These are phyloP conservation scores for Drosophila yakuba DNA, from an alignment of 1,140 invertebrate species.

Conservation along the genomic window DNA sequence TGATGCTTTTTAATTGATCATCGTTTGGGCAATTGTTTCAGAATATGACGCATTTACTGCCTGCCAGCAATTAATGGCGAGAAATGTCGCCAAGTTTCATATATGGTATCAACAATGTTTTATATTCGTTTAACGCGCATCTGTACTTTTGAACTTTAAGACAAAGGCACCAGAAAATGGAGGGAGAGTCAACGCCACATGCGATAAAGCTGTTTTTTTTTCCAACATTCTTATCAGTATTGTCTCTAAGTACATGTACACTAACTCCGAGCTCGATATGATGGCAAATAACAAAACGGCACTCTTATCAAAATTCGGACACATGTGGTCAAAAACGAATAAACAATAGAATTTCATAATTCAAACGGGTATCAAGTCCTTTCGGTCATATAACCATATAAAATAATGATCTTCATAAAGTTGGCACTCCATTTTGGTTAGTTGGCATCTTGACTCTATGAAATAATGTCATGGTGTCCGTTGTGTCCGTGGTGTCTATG, in stretches of 20 bases:
- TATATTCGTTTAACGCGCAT: conserved; percentile 7
- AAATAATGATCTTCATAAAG: no score
- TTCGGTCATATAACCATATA: no score
- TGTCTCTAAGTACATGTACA: not conserved
- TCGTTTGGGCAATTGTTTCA: conserved; percentile 26
- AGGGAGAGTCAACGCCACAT: conserved; percentile 23
- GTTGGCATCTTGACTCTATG: no score
- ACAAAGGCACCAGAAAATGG: conserved; percentile 44
- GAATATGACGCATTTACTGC: conserved; percentile 14
- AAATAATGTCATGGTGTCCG: no score
- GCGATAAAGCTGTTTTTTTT: conserved; percentile 33
- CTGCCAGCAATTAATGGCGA: not conserved
- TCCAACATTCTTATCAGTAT: conserved; percentile 10
- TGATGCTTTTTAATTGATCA: conserved; percentile 37
- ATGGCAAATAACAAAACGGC: not conserved
- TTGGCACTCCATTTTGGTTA: no score
- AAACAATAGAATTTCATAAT: not conserved
- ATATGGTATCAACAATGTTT: conserved; percentile 14
- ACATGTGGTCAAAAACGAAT: not conserved
- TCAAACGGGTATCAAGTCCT: no score
- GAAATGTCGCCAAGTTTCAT: not conserved
- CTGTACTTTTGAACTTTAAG: conserved; percentile 66
- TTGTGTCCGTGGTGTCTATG: no score
- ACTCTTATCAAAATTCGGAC: not conserved
- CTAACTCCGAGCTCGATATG: not conserved